phyloP scores from a whole-genome alignment of 2,888 invertebrate species.

The Villa cingulata region DNA sequence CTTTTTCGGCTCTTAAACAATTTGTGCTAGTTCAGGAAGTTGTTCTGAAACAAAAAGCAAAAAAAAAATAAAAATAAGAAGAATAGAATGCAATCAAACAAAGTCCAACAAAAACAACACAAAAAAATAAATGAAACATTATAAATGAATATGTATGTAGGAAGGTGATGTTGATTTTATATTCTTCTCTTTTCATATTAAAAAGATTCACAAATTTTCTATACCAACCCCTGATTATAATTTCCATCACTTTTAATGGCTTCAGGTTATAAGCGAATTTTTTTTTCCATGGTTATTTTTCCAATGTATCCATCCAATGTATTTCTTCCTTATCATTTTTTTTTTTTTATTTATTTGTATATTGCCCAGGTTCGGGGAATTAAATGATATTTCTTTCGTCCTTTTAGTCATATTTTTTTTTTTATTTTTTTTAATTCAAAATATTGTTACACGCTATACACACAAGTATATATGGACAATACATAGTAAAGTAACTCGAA shows the following conservation, averaged over 20 bases:
- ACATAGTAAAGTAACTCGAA: background rate
- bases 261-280: slow-evolving; percentile 11
- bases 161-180: background rate
- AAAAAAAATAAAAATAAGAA: background rate
- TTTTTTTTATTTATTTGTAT: too few relatives aligned
- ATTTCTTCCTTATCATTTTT: background rate
- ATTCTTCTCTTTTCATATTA: background rate
- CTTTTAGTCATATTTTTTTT: background rate
- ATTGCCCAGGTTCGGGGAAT: background rate
- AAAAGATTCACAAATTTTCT: background rate
- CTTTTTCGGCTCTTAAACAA: slow-evolving; percentile 13
- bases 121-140: background rate
- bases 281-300: too few relatives aligned
- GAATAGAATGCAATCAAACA: background rate
- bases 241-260: slow-evolving; percentile 14
- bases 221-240: slow-evolving; percentile 11
- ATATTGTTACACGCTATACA: background rate
- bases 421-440: background rate
- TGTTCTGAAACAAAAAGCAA: background rate
- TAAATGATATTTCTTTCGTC: slow-evolving; percentile 11
- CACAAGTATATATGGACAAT: background rate
- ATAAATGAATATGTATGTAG: too few relatives aligned
- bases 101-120: background rate
- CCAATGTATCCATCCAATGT: too few relatives aligned
- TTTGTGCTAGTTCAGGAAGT: slow-evolving; percentile 5